Evolutionary conservation across 2,797 vertebrate species (phyloP), one percentile per base, ranked within the genome.

Genomic region (Selene dorsalis): DNA sequence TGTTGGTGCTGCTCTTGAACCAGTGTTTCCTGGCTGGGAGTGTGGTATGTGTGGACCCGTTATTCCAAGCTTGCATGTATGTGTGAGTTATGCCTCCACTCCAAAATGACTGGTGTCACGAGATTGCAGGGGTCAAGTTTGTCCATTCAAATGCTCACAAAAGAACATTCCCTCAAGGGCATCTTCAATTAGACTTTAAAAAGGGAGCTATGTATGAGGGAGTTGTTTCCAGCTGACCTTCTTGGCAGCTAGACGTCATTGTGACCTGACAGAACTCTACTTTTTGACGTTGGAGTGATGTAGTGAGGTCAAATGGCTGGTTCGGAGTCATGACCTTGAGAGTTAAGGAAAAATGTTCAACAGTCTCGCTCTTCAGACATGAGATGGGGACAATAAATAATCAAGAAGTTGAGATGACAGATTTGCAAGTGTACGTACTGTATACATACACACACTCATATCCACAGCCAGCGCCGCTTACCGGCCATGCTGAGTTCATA

Each of bases 61-160:
- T 52, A 43, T 73, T n/a, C 28, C 30, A 1, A 63, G 24, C 58
- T 17, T 61, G 38, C 24, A 18, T 74, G 69, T 20, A 48, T 73
- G 63, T 56, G 45, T 52, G 58, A 11, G 17, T 41, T 52, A 20
- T 47, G 22, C 60, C 52, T 72, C 30, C 75, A 35, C 68, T 75
- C 38, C 9, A 55, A 28, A 77, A 45, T 73, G 71, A 83, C 71
- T 60, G 77, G 78, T 85, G 77, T 83, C 86, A 74, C 48, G 22
- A 84, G 84, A 82, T 73, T 74, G 61, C 66, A 60, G 48, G 64
- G 87, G 88, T 92, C 88, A 90, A 81, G 77, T 87, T 87, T 63
- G 89, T 75, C 75, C 62, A 86, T 90, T 92, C 73, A 84, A 53
- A 73, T 57, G 38, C 28, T 58, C 73, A 89, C 83, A 91, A 91